A percentile compares a stretch with the other conserved stretches of the same genome.
Conservation (phyloP, 2,113 vertebrate genomes). For the Enhydra lutris region DNA sequence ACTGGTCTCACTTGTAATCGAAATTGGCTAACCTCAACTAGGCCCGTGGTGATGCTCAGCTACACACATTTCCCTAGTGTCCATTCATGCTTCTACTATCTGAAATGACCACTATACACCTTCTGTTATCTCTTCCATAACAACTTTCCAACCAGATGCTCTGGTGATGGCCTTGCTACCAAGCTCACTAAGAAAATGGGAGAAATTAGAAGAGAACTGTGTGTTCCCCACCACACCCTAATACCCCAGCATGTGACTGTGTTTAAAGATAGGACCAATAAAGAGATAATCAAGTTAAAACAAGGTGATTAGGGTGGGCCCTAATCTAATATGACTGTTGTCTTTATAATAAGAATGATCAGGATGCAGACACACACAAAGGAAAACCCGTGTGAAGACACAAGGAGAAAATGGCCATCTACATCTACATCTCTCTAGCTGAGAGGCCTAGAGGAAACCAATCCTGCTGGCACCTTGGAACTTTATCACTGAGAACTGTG, state of each 20-base stretch:
- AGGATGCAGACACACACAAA: neutral
- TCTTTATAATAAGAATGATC: neutral
- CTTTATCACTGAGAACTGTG: neutral
- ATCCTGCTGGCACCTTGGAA: accelerated
- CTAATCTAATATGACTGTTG: neutral
- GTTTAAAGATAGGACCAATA: neutral
- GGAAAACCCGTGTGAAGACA: neutral
- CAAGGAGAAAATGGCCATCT: neutral
- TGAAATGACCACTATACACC: neutral
- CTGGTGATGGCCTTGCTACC: neutral
- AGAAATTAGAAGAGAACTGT: neutral
- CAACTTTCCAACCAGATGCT: neutral
- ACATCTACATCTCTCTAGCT: too few species aligned
- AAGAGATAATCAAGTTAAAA: neutral
- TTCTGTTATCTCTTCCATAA: neutral
- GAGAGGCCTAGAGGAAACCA: neutral
- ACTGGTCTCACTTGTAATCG: neutral
- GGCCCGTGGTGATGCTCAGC: neutral
- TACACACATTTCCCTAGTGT: neutral
- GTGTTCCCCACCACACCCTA: neutral
- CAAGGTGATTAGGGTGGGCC: neutral
- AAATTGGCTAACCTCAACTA: neutral
- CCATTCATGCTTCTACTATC: too few species aligned
- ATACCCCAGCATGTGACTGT: neutral
- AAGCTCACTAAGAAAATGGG: neutral